Evolutionary conservation across 1,140 invertebrate species (phyloP).

Genomic region (Stegodyphus mimosarum): DNA sequence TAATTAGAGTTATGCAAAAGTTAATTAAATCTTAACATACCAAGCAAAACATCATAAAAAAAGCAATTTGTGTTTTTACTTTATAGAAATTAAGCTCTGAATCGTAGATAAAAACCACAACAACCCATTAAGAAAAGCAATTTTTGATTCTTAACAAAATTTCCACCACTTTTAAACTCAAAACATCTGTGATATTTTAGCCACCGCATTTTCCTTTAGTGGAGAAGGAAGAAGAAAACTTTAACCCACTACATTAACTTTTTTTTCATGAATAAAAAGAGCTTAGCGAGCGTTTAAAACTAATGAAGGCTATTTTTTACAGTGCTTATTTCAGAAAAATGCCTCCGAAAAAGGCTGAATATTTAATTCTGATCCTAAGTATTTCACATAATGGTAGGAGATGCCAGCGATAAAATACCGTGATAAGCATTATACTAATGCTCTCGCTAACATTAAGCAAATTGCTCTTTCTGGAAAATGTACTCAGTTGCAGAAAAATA

Average conservation of each 20-base stretch:
- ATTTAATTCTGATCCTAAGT: slow-evolving; percentile 19
- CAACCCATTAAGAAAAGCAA: background rate
- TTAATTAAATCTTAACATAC: slow-evolving; percentile 21
- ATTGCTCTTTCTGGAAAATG: background rate
- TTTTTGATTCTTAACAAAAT: background rate
- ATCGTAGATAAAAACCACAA: slow-evolving; percentile 11
- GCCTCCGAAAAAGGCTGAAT: background rate
- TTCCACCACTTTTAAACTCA: slow-evolving; percentile 13
- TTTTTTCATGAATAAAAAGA: slow-evolving; percentile 11
- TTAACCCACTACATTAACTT: background rate
- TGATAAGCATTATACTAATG: background rate
- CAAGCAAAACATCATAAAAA: background rate
- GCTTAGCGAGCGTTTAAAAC: slow-evolving; percentile 22
- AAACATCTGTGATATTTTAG: slow-evolving; percentile 14
- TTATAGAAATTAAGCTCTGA: background rate
- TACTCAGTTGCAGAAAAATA: background rate
- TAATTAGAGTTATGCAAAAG: background rate
- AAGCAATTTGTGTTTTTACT: background rate
- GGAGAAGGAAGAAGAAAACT: background rate
- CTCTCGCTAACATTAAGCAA: background rate
- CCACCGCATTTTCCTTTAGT: background rate
- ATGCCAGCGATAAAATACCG: background rate
- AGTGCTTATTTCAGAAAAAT: background rate
- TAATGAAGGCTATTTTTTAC: slow-evolving; percentile 22
- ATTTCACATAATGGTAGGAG: background rate